A percentile compares a stretch with the other conserved stretches of the same genome.
phyloP scores from a whole-genome alignment of 2,113 vertebrate species.

The Tursiops truncatus region DNA sequence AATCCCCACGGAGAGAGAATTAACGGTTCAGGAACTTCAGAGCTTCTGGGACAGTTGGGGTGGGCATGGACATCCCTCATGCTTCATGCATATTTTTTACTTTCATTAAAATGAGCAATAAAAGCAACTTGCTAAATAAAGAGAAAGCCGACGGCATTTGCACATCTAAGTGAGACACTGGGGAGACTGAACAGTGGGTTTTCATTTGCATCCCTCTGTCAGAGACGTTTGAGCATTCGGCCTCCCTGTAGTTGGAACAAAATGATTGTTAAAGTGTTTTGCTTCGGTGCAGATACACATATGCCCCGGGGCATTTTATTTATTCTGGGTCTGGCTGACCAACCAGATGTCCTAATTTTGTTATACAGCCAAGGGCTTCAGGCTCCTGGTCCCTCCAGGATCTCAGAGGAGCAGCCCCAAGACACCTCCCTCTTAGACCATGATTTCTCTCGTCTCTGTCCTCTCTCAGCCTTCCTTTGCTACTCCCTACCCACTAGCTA shows the following conservation, averaged over 20 bases:
- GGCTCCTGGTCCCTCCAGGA: neutral
- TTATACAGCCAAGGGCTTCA: neutral
- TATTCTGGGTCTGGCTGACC: constrained; percentile 12
- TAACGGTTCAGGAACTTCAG: neutral
- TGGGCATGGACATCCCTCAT: neutral
- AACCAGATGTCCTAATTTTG: neutral
- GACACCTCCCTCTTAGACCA: neutral
- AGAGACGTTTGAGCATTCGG: neutral
- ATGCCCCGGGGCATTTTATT: neutral
- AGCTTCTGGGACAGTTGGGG: neutral
- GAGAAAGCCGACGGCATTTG: neutral
- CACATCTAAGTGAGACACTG: neutral
- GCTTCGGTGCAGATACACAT: neutral
- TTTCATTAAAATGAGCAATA: constrained; percentile 54
- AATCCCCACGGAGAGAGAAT: neutral
- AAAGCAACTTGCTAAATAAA: constrained; percentile 39
- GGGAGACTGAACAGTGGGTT: neutral
- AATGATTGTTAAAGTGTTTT: neutral
- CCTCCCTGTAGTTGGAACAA: neutral
- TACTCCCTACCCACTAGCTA: neutral
- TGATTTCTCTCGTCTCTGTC: accelerated
- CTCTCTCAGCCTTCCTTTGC: neutral
- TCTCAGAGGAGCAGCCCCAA: neutral
- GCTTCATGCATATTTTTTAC: neutral
- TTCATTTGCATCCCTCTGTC: neutral